Evolutionary conservation across 2,113 vertebrate genomes (phyloP).

Genomic region (Petrocephalus zakoni): DNA sequence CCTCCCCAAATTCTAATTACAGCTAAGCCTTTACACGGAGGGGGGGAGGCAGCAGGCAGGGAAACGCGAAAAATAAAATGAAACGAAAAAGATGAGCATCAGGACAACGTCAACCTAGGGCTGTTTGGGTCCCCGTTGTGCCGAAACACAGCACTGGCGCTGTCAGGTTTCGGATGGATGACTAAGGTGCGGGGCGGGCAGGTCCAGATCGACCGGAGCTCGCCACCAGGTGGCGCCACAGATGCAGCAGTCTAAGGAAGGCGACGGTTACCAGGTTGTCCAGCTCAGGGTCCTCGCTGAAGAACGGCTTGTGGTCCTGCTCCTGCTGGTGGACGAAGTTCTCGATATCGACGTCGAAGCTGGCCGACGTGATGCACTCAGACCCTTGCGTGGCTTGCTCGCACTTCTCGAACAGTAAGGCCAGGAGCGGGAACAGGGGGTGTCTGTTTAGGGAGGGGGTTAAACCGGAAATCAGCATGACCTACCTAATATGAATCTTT

Average conservation of each 20-base stretch:
- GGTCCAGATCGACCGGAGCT: not conserved
- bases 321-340: slow-evolving; percentile 98
- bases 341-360: slow-evolving; percentile 97
- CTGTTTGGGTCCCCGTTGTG: not conserved
- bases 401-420: slow-evolving; percentile 92
- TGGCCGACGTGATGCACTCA: slow-evolving; percentile 97
- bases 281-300: slow-evolving; percentile 94
- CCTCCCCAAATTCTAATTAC: slow-evolving; percentile 82
- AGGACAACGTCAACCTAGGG: not conserved
- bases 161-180: not conserved
- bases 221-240: slow-evolving; percentile 31
- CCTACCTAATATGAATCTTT: not conserved
- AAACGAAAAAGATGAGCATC: not conserved
- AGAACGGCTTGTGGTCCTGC: slow-evolving; percentile 95
- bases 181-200: not conserved
- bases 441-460: slow-evolving; percentile 63
- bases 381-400: slow-evolving; percentile 97
- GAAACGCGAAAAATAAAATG: not conserved
- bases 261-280: slow-evolving; percentile 83
- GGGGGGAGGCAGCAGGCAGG: not conserved
- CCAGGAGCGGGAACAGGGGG: slow-evolving; percentile 90
- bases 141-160: not conserved
- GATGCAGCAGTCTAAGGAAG: not conserved
- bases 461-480: not conserved
- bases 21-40: slow-evolving; percentile 44